These are phyloP conservation scores for Elgaria multicarinata DNA, from an alignment of 2,113 vertebrate species.

Conservation along the genomic window DNA sequence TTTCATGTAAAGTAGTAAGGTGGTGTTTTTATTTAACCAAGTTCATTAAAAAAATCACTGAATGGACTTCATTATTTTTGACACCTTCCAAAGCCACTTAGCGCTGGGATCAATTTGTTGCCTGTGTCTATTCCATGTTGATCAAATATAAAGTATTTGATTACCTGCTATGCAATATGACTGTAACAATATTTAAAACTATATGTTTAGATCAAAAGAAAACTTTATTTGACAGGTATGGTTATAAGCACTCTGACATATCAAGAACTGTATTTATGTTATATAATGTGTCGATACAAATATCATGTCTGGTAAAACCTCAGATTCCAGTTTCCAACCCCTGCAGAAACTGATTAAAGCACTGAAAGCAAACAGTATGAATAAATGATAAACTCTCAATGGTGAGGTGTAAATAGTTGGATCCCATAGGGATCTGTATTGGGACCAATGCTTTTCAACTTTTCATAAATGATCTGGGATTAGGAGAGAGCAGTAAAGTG, in stretches of 20 bases:
- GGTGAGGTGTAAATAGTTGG: too few species aligned
- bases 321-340: too few species aligned
- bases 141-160: neutral
- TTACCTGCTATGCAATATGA: neutral
- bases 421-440: too few species aligned
- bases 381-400: too few species aligned
- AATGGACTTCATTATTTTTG: neutral
- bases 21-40: conserved; percentile 2
- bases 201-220: neutral
- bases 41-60: neutral
- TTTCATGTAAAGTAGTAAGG: neutral
- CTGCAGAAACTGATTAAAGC: too few species aligned
- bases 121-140: neutral
- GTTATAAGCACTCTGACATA: neutral
- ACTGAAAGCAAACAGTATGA: too few species aligned
- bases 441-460: too few species aligned
- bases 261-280: neutral
- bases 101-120: neutral
- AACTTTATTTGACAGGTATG: neutral
- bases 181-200: neutral
- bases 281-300: neutral
- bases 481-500: too few species aligned
- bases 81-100: neutral
- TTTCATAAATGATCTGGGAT: too few species aligned
- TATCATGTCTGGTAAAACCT: neutral